A percentile compares a stretch with the other conserved stretches of the same genome.
phyloP scores from a whole-genome alignment of 1,140 invertebrate species.

The Diachasmimorpha longicaudata region DNA sequence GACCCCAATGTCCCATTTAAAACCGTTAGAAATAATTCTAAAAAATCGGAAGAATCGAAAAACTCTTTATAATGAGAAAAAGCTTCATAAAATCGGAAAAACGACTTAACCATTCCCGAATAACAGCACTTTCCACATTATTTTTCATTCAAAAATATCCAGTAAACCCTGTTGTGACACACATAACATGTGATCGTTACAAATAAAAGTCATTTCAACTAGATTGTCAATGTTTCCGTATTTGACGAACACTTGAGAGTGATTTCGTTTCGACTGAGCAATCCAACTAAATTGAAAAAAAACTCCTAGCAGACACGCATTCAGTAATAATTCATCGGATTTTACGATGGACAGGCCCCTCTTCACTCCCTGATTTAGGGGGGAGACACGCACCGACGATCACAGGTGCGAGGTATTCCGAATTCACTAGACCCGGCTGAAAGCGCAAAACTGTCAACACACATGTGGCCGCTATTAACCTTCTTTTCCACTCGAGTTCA shows the following conservation, averaged over 20 bases:
- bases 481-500: not conserved
- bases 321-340: conserved; percentile 12
- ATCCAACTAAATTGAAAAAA: not conserved
- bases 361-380: conserved; percentile 33
- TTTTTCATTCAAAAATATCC: not conserved
- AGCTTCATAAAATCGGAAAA: too few relatives aligned
- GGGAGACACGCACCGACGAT: conserved; percentile 40
- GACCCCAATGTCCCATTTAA: too few relatives aligned
- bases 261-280: not conserved
- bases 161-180: not conserved
- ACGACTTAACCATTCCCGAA: not conserved
- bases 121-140: too few relatives aligned
- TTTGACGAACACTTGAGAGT: not conserved
- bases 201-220: not conserved
- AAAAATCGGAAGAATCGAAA: too few relatives aligned
- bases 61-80: too few relatives aligned
- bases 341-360: conserved; percentile 17
- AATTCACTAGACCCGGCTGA: not conserved
- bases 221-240: not conserved
- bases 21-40: too few relatives aligned
- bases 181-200: not conserved
- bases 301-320: not conserved
- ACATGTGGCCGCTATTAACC: conserved; percentile 6
- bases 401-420: conserved; percentile 34
- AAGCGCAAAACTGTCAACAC: conserved; percentile 12